Evolutionary conservation across 2,888 invertebrate species (phyloP).

Genomic region (Cosmopolites sordidus): DNA sequence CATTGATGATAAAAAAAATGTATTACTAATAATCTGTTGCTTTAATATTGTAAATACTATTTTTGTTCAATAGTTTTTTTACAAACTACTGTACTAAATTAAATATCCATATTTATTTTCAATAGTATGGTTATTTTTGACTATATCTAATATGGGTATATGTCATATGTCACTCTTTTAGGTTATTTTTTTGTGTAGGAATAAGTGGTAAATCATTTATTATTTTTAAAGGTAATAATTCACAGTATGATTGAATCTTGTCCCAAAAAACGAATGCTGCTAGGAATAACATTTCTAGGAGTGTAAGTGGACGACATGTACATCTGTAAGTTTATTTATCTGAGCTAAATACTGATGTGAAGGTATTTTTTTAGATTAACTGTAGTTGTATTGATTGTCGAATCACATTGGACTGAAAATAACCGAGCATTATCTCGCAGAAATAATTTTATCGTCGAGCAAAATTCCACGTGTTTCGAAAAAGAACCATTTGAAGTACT

Average conservation of each 20-base stretch:
- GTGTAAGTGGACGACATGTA: constrained; percentile 57
- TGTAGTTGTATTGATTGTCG: constrained; percentile 73
- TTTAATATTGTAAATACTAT: too few species aligned
- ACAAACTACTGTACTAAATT: too few species aligned
- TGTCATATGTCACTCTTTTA: too few species aligned
- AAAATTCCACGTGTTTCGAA: constrained; percentile 74
- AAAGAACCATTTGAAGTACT: constrained; percentile 68
- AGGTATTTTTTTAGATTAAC: constrained; percentile 62
- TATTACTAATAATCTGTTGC: too few species aligned
- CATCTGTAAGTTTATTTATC: too few species aligned
- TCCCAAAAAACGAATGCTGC: constrained; percentile 77
- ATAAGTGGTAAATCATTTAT: not conserved
- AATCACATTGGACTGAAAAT: constrained; percentile 68
- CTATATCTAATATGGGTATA: too few species aligned
- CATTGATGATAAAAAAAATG: too few species aligned
- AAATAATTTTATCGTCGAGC: constrained; percentile 65
- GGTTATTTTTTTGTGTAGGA: too few species aligned
- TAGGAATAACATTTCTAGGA: constrained; percentile 71
- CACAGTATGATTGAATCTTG: constrained; percentile 75
- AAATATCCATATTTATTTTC: too few species aligned
- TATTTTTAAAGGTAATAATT: not conserved
- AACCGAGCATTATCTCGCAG: constrained; percentile 47
- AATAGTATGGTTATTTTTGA: too few species aligned
- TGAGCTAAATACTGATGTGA: constrained; percentile 25
- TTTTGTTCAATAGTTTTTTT: too few species aligned